Evolutionary conservation across 2,797 vertebrate species (phyloP).

Genomic region (Eospalax fontanierii): DNA sequence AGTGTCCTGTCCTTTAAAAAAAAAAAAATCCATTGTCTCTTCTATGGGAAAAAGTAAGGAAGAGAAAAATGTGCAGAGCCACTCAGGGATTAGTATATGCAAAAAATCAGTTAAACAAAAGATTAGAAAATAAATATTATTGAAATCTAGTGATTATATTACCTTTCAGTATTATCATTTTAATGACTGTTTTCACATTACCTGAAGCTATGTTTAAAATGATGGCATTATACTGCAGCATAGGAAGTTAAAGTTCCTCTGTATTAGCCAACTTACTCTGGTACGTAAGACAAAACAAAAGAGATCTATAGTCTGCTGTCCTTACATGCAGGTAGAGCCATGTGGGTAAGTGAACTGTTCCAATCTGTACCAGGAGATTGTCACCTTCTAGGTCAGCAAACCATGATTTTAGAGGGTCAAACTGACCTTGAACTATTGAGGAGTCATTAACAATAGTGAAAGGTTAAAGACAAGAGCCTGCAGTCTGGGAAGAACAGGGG

Average conservation of each 20-base stretch:
- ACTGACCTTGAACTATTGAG: not conserved
- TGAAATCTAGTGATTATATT: not conserved
- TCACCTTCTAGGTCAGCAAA: not conserved
- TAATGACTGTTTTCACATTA: not conserved
- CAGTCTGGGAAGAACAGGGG: no score
- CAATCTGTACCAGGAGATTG: not conserved
- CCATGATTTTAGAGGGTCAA: not conserved
- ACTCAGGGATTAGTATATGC: not conserved
- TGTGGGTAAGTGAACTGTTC: not conserved
- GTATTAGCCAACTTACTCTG: not conserved
- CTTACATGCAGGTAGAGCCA: not conserved
- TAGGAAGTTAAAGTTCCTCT: not conserved
- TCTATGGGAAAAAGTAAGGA: constrained; percentile 65
- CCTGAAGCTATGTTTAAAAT: not conserved
- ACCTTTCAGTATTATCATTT: not conserved
- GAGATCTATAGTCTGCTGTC: not conserved
- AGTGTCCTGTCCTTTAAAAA: constrained; percentile 85
- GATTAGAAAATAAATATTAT: not conserved
- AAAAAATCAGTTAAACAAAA: constrained; percentile 47
- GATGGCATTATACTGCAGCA: not conserved
- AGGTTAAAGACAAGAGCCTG: not conserved
- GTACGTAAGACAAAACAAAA: not conserved
- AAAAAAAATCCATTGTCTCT: constrained; percentile 76
- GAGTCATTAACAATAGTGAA: not conserved
- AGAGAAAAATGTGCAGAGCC: constrained; percentile 72